phyloP scores from a whole-genome alignment of 2,797 vertebrate genomes.

The Tragopan temminckii region DNA sequence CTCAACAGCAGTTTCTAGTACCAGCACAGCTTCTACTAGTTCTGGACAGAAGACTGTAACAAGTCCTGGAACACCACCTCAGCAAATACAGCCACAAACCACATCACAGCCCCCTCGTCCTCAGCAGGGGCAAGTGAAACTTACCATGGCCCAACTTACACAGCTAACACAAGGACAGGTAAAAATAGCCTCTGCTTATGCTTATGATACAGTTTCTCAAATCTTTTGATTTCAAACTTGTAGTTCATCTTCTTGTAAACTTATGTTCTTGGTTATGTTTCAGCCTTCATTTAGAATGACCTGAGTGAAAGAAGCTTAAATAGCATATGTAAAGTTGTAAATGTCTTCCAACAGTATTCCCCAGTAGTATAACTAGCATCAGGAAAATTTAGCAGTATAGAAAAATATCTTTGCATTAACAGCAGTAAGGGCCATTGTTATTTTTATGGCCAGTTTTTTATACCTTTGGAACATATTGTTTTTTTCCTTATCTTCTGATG shows the following conservation, averaged over 20 bases:
- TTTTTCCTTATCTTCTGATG: neutral
- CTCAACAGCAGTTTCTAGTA: conserved; percentile 89
- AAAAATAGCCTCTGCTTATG: conserved; percentile 2
- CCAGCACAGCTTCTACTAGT: conserved; percentile 83
- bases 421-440: neutral
- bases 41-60: conserved; percentile 83
- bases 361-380: neutral
- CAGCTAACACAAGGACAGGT: conserved; percentile 95
- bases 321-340: neutral
- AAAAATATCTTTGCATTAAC: neutral
- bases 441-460: neutral
- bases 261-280: neutral
- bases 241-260: neutral
- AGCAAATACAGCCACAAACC: conserved; percentile 75
- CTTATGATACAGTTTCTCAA: accelerated
- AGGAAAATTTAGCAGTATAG: neutral
- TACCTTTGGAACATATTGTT: neutral
- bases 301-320: neutral
- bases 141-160: conserved; percentile 95
- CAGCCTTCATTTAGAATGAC: neutral
- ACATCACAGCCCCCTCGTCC: conserved; percentile 79
- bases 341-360: neutral
- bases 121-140: conserved; percentile 94
- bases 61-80: conserved; percentile 69
- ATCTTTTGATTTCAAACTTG: neutral